Percentiles rank a stretch among this genome's conserved stretches.
These are phyloP conservation scores for Drosophila nebulosa DNA, from an alignment of 1,140 invertebrate genomes.

Conservation along the genomic window DNA sequence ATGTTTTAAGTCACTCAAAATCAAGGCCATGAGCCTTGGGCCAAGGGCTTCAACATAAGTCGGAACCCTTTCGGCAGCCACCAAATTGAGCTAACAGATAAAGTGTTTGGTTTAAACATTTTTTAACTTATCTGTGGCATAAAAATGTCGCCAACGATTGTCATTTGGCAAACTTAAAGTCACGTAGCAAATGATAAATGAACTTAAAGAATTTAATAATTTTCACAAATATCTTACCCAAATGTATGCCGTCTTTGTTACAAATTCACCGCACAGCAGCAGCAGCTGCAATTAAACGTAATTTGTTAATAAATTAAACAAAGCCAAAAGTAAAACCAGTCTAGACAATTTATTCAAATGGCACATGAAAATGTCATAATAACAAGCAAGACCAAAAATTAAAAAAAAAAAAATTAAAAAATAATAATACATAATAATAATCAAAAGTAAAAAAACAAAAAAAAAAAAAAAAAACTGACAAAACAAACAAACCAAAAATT, in stretches of 20 bases:
- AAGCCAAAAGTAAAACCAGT: slow-evolving; percentile 36
- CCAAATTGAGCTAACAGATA: too few species aligned
- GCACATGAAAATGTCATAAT: slow-evolving; percentile 52
- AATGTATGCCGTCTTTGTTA: background rate
- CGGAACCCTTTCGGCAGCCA: too few species aligned
- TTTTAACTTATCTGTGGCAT: too few species aligned
- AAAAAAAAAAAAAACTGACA: slow-evolving; percentile 44
- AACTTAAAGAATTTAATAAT: background rate
- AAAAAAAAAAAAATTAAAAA: background rate
- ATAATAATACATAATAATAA: slow-evolving; percentile 13
- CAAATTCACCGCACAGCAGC: background rate
- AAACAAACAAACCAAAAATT: slow-evolving; percentile 41
- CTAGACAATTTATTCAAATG: slow-evolving; percentile 65
- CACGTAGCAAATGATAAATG: too few species aligned
- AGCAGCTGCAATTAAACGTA: slow-evolving; percentile 21
- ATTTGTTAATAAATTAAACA: slow-evolving; percentile 34
- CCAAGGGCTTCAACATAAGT: too few species aligned
- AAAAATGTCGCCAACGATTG: too few species aligned
- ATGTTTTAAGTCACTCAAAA: too few species aligned
- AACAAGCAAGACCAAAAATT: slow-evolving; percentile 21
- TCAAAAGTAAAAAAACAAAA: slow-evolving; percentile 16
- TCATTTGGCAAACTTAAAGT: too few species aligned
- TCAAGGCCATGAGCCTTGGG: too few species aligned
- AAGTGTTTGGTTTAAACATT: too few species aligned
- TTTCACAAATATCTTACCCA: background rate